phyloP scores from a whole-genome alignment of 2,888 invertebrate species.

The Mythimna ferrago region DNA sequence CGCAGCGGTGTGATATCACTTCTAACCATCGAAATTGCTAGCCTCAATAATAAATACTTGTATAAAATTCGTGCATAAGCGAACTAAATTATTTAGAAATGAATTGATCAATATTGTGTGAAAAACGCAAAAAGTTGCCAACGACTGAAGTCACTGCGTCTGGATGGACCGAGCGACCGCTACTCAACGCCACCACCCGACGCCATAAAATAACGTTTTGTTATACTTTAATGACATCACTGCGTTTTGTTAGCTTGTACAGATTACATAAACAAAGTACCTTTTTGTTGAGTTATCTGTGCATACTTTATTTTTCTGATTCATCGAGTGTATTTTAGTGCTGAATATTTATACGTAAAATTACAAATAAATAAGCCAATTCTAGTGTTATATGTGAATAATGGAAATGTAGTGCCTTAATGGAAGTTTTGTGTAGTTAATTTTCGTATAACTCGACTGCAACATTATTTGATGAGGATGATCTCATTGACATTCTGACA shows the following conservation, averaged over 20 bases:
- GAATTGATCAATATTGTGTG: too few relatives aligned
- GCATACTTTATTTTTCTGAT: slow-evolving; percentile 73
- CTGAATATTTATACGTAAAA: slow-evolving; percentile 40
- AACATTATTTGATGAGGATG: slow-evolving; percentile 83
- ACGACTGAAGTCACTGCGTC: not conserved
- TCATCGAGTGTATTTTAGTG: slow-evolving; percentile 63
- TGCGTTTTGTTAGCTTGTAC: slow-evolving; percentile 51
- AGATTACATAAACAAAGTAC: slow-evolving; percentile 36
- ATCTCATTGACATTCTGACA: slow-evolving; percentile 90
- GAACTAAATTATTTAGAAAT: too few relatives aligned
- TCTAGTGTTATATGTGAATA: slow-evolving; percentile 56
- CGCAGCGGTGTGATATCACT: too few relatives aligned
- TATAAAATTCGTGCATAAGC: too few relatives aligned
- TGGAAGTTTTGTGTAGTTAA: slow-evolving; percentile 68
- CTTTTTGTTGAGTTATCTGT: slow-evolving; percentile 32
- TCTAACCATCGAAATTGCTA: too few relatives aligned
- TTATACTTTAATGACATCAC: slow-evolving; percentile 2
- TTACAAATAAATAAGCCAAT: slow-evolving; percentile 42
- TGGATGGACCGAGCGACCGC: not conserved
- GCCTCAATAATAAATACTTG: too few relatives aligned
- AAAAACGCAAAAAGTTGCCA: not conserved
- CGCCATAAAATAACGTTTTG: slow-evolving; percentile 27
- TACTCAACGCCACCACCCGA: not conserved
- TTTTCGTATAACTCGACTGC: slow-evolving; percentile 63
- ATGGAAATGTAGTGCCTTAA: slow-evolving; percentile 88